Conservation (phyloP, 2,113 vertebrate genomes). For the Castor canadensis region DNA sequence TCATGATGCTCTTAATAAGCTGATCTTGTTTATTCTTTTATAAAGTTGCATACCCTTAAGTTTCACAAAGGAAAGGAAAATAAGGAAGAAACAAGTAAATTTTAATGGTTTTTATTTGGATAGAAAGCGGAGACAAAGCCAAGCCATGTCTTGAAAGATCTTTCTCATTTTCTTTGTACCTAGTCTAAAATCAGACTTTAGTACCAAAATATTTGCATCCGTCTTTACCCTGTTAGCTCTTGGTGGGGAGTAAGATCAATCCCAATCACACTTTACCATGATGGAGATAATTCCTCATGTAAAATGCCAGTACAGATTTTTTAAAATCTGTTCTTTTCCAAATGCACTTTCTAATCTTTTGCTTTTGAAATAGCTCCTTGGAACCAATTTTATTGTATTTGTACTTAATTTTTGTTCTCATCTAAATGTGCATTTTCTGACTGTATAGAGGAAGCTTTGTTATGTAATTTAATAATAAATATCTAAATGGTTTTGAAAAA, state of each 20-base stretch:
- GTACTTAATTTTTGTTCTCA: conserved; percentile 87
- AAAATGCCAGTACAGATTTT: conserved; percentile 62
- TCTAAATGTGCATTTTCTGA: conserved; percentile 86
- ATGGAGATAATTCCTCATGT: conserved; percentile 64
- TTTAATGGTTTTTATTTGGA: neutral
- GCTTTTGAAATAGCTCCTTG: conserved; percentile 81
- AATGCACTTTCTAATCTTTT: conserved; percentile 86
- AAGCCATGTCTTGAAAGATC: conserved; percentile 46
- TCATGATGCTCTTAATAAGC: conserved; percentile 14
- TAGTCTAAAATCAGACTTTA: neutral
- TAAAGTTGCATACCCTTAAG: no score
- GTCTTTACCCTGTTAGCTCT: neutral
- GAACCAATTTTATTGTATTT: conserved; percentile 85
- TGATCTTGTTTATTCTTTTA: neutral
- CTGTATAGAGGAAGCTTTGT: conserved; percentile 87
- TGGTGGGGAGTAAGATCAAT: neutral
- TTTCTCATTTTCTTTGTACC: conserved; percentile 47
- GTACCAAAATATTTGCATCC: neutral
- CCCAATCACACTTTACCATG: conserved; percentile 31
- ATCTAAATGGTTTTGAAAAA: conserved; percentile 81
- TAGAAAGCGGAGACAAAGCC: neutral
- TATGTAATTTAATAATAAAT: conserved; percentile 92
- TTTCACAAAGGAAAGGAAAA: neutral
- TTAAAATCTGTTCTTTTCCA: conserved; percentile 72
- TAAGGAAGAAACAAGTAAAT: neutral